phyloP scores from a whole-genome alignment of 2,797 vertebrate genomes.

The Champsocephalus esox region DNA sequence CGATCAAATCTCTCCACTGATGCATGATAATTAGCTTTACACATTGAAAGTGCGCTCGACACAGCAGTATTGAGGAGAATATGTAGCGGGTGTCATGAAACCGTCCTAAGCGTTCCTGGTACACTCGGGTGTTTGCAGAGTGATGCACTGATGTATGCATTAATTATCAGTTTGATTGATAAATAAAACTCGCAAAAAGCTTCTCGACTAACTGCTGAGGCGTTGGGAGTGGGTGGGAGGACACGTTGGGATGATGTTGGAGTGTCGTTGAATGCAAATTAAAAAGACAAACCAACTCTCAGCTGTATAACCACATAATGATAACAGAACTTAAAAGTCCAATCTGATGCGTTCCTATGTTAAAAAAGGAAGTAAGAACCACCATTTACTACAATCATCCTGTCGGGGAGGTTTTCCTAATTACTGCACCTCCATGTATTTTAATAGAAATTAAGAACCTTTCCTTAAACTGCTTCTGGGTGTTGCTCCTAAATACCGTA shows the following conservation, averaged over 20 bases:
- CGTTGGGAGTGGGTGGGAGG: background rate
- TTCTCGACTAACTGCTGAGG: background rate
- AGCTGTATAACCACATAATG: background rate
- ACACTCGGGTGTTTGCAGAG: background rate
- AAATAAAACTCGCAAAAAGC: constrained; percentile 1
- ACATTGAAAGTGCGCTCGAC: constrained; percentile 11
- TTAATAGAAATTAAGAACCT: background rate
- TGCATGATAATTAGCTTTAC: constrained; percentile 25
- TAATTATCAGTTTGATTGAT: constrained; percentile 25
- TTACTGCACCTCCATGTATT: background rate
- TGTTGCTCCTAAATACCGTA: background rate
- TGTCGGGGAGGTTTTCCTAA: background rate
- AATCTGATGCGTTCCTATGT: background rate
- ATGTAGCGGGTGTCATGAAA: constrained; percentile 11
- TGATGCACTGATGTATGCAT: constrained; percentile 9
- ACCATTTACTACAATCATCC: background rate
- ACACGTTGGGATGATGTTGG: too few species aligned
- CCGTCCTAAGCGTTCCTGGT: background rate
- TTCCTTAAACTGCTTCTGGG: background rate
- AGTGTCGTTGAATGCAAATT: background rate
- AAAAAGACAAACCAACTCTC: background rate
- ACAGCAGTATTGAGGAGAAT: background rate
- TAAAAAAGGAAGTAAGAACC: background rate
- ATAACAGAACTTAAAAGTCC: background rate
- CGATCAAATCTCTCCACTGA: constrained; percentile 9